Conservation (phyloP, 2,888 invertebrate species). For the Napeogenes sylphis region DNA sequence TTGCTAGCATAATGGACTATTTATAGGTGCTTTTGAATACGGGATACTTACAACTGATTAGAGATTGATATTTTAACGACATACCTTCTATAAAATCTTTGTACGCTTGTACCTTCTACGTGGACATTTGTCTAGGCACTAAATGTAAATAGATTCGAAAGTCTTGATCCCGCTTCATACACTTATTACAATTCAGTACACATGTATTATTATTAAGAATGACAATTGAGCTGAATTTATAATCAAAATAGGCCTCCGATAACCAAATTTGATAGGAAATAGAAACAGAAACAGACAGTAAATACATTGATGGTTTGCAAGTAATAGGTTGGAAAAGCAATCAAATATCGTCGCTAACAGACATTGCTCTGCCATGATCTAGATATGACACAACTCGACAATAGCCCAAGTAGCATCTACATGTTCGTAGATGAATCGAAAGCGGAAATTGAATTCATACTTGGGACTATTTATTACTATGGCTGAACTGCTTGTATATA, state of each 20-base stretch:
- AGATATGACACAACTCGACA: not conserved
- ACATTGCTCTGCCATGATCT: not conserved
- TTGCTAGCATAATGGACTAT: conserved; percentile 21
- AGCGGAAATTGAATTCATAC: not conserved
- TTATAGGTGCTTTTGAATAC: conserved; percentile 29
- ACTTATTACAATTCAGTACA: conserved; percentile 67
- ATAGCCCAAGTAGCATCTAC: not conserved
- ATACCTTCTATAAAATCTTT: conserved; percentile 35
- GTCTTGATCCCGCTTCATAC: conserved; percentile 64
- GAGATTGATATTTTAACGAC: conserved; percentile 27
- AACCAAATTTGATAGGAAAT: conserved; percentile 10
- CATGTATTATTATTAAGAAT: conserved; percentile 53
- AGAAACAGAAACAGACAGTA: not conserved
- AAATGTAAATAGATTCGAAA: conserved; percentile 61
- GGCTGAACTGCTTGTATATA: conserved; percentile 1
- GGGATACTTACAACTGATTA: conserved; percentile 26
- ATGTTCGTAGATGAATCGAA: not conserved
- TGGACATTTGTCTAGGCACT: conserved; percentile 46
- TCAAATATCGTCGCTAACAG: not conserved
- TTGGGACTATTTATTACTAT: not conserved
- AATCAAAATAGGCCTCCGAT: conserved; percentile 54
- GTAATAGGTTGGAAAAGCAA: not conserved
- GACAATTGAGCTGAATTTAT: conserved; percentile 45
- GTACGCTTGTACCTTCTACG: conserved; percentile 52
- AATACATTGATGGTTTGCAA: not conserved